Evolutionary conservation across 2,113 vertebrate genomes (phyloP).

Genomic region (Platichthys stellatus): DNA sequence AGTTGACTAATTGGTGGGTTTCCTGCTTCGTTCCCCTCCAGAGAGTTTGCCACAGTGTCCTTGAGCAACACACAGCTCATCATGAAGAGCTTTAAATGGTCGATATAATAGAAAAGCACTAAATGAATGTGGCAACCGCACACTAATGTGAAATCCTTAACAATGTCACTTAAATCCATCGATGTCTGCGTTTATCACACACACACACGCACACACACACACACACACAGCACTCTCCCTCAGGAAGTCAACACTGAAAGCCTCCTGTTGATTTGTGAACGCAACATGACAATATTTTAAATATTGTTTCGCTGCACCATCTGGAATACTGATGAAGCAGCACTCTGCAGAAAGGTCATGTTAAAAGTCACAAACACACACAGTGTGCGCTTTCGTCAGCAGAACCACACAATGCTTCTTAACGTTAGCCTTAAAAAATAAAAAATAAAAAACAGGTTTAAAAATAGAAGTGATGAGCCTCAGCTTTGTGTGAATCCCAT

Average conservation of each 20-base stretch:
- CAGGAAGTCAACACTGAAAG: background rate
- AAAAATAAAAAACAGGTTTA: constrained; percentile 10
- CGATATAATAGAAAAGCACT: too few relatives aligned
- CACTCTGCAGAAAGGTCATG: constrained; percentile 61
- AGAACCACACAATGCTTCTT: background rate
- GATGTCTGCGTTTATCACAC: background rate
- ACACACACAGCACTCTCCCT: background rate
- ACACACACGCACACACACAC: too few relatives aligned
- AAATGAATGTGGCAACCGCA: too few relatives aligned
- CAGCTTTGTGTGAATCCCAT: too few relatives aligned
- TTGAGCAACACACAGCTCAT: too few relatives aligned
- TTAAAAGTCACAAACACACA: constrained; percentile 54
- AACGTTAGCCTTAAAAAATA: too few relatives aligned
- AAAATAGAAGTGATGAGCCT: constrained; percentile 66
- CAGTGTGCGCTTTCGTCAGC: constrained; percentile 48
- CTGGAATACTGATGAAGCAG: constrained; percentile 57
- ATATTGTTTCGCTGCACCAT: constrained; percentile 35
- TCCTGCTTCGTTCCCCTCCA: too few relatives aligned
- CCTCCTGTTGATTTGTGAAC: background rate
- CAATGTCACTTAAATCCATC: too few relatives aligned
- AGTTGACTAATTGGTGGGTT: too few relatives aligned
- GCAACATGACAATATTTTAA: constrained; percentile 16
- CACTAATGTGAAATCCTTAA: too few relatives aligned
- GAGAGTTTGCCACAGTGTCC: too few relatives aligned
- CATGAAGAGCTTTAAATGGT: too few relatives aligned